phyloP scores from a whole-genome alignment of 2,888 invertebrate species.

The Osmoderma eremita region DNA sequence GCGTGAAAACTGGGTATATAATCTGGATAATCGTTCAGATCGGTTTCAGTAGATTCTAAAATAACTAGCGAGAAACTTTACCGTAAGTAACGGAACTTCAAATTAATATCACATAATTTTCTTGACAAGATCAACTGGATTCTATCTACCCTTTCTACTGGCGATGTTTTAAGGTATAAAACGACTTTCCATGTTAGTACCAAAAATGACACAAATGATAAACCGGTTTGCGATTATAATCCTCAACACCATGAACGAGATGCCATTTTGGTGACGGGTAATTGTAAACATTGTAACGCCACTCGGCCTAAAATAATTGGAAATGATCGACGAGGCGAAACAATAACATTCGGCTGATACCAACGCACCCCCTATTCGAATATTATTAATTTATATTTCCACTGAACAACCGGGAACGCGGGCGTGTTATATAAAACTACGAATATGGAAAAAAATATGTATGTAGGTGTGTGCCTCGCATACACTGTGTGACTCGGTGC shows the following conservation, averaged over 20 bases:
- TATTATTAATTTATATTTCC: slow-evolving; percentile 32
- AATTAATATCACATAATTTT: too few relatives aligned
- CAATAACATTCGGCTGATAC: background rate
- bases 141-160: too few relatives aligned
- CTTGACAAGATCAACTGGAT: too few relatives aligned
- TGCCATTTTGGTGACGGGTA: background rate
- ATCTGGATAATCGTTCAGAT: too few relatives aligned
- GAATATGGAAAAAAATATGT: slow-evolving; percentile 29
- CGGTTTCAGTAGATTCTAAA: too few relatives aligned
- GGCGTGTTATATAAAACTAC: slow-evolving; percentile 23
- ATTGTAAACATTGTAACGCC: slow-evolving; percentile 28
- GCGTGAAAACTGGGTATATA: too few relatives aligned
- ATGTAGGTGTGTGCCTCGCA: background rate
- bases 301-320: slow-evolving; percentile 13
- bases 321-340: slow-evolving; percentile 24
- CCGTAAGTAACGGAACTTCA: too few relatives aligned
- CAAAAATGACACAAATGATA: too few relatives aligned
- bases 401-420: slow-evolving; percentile 9
- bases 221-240: background rate
- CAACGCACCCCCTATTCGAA: background rate
- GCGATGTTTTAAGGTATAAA: too few relatives aligned
- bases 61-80: too few relatives aligned
- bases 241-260: slow-evolving; percentile 1
- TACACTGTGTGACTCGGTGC: too few relatives aligned
- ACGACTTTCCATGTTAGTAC: too few relatives aligned